Conservation (phyloP, 2,113 vertebrate species). For the Osmerus mordax region DNA sequence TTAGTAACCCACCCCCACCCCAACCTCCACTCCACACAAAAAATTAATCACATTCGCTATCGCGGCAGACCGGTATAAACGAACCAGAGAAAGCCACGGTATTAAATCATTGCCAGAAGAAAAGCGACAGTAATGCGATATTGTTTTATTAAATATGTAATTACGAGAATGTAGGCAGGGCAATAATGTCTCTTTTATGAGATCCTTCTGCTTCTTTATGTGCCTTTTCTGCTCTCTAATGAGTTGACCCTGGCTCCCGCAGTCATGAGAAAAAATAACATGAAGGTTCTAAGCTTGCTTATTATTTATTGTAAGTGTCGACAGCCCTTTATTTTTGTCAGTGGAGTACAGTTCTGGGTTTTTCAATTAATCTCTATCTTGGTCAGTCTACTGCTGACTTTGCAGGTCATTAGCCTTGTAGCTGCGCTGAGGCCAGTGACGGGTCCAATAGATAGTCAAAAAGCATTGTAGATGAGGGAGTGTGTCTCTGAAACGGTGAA, state of each 20-base stretch:
- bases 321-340: constrained; percentile 50
- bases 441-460: too few species aligned
- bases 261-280: constrained; percentile 43
- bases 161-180: constrained; percentile 38
- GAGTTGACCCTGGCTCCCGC: constrained; percentile 56
- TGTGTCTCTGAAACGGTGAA: too few species aligned
- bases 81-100: constrained; percentile 16
- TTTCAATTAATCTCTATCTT: constrained; percentile 48
- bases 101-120: constrained; percentile 28
- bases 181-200: constrained; percentile 39
- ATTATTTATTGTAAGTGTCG: constrained; percentile 61
- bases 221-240: constrained; percentile 53
- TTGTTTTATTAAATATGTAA: constrained; percentile 53
- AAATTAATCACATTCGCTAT: constrained; percentile 29
- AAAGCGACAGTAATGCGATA: constrained; percentile 38
- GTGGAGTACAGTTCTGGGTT: constrained; percentile 44
- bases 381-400: constrained; percentile 48
- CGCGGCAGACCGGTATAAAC: constrained; percentile 11
- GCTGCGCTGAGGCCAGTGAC: constrained; percentile 11
- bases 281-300: constrained; percentile 58
- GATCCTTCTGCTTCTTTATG: constrained; percentile 19
- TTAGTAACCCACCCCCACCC: constrained; percentile 12
- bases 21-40: constrained; percentile 17
- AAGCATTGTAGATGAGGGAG: too few species aligned
- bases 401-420: constrained; percentile 53